Evolutionary conservation across 2,113 vertebrate genomes (phyloP).

Genomic region (Anolis carolinensis): DNA sequence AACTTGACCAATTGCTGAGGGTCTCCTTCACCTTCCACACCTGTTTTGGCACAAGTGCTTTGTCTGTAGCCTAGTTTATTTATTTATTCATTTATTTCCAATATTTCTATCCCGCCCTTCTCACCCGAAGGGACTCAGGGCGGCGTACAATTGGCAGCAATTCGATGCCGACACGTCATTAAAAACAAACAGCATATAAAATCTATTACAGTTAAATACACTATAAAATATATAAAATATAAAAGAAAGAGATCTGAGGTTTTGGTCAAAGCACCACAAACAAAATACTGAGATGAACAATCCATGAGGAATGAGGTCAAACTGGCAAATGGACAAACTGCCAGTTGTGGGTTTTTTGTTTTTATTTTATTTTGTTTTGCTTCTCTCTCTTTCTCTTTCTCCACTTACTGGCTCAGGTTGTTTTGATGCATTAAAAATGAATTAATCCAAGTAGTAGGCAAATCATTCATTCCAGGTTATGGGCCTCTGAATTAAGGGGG

Average conservation of each 20-base stretch:
- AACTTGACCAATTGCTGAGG: too few relatives aligned
- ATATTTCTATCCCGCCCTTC: too few relatives aligned
- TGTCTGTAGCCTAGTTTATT: too few relatives aligned
- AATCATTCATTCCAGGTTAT: conserved; percentile 79
- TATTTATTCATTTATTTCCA: too few relatives aligned
- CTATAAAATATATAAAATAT: too few relatives aligned
- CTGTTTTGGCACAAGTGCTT: too few relatives aligned
- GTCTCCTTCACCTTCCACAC: too few relatives aligned
- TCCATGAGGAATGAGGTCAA: conserved; percentile 71
- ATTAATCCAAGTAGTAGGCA: conserved; percentile 78
- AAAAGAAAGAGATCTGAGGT: conserved; percentile 76
- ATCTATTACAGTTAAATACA: too few relatives aligned
- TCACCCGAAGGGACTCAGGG: too few relatives aligned
- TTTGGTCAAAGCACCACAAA: conserved; percentile 61
- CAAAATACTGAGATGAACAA: conserved; percentile 66
- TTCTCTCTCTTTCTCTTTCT: conserved; percentile 32
- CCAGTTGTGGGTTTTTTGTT: conserved; percentile 77
- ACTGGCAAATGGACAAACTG: conserved; percentile 75
- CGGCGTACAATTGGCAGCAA: too few relatives aligned
- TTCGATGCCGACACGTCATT: too few relatives aligned
- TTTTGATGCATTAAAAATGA: conserved; percentile 87
- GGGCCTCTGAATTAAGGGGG: conserved; percentile 76
- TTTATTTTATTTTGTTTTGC: conserved; percentile 4
- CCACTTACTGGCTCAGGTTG: conserved; percentile 80
- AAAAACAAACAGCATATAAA: too few relatives aligned